Base-by-base conservation (phyloP, 1,140 invertebrate species). In the Thrips palmi region DNA sequence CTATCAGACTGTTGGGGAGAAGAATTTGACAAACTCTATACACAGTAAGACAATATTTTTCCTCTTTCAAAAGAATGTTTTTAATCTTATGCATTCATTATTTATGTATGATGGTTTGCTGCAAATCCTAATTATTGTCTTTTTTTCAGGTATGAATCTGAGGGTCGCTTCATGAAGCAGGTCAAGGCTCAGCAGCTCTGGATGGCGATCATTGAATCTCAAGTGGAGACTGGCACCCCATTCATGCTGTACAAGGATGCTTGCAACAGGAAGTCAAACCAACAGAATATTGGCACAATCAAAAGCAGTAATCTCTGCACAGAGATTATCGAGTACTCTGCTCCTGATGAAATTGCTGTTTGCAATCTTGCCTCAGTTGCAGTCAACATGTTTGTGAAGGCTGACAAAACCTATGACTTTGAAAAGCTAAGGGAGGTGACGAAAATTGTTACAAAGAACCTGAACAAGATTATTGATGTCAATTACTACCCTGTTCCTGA, bases 231-330 rank as follows among this genome's bases (percentile, higher is more conserved):
- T 12, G 96, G 96, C 19, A 92, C 82, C 12, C 94, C 96, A 4
- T 98, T 93, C 54, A 97, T 99, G 86, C 58, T 91, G 1, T 97
- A 94, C 53, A 97, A 97, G 60, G 96, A 99, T 64, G 71, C 87
- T 11, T 97, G 93, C 51, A 99, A 99, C 54, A 62, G 78, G 6
- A 98, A 98, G 63, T 89, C 84, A 34, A 99, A 99, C 59, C 96
- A 99, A 53, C 77, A 99, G 59, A 97, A 99, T 63, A 57, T 99
- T 14, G 96, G 94, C 19, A 98, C 94, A 4, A 97, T 99, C 42
- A 96, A 94, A 60, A 92, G 91, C 56, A 94, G 88, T 43, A 98
- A 98, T 60, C 63, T 98, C 11, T 98, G 93, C 54, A 97, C 94
- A 1, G 96, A 99, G 70, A 89, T 98, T 51, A 72, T 98, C 1